Evolutionary conservation across 2,888 invertebrate species (phyloP).

Genomic region (Mantis religiosa): DNA sequence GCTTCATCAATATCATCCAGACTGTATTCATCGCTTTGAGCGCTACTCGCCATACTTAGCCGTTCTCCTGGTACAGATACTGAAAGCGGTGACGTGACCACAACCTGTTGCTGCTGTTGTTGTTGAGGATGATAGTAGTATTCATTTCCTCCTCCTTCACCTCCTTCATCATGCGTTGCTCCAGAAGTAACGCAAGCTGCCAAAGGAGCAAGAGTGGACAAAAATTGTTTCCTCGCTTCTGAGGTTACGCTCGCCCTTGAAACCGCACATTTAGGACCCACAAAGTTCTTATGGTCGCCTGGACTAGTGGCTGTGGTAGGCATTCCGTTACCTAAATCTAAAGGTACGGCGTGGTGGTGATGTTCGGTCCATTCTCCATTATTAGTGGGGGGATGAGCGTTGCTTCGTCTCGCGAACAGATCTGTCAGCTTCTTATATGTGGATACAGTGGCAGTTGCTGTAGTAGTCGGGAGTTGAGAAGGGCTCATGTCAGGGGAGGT

Average conservation of each 20-base stretch:
- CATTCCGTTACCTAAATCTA: constrained; percentile 53
- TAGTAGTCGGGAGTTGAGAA: constrained; percentile 38
- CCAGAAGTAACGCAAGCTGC: constrained; percentile 67
- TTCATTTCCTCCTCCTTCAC: constrained; percentile 46
- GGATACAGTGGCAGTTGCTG: constrained; percentile 57
- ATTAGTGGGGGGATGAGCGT: constrained; percentile 35
- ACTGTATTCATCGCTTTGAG: constrained; percentile 58
- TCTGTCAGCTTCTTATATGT: constrained; percentile 62
- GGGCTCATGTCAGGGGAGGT: constrained; percentile 24
- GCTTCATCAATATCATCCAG: constrained; percentile 61
- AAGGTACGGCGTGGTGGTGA: constrained; percentile 39
- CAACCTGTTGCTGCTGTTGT: constrained; percentile 37
- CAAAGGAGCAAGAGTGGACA: constrained; percentile 72
- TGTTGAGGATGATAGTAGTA: constrained; percentile 42
- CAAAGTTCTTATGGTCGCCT: constrained; percentile 18
- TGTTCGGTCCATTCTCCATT: background rate
- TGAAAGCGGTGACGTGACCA: background rate
- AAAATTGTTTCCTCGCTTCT: constrained; percentile 71
- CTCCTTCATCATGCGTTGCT: constrained; percentile 37
- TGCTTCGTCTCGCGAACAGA: constrained; percentile 52
- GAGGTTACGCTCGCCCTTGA: constrained; percentile 45
- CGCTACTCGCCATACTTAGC: constrained; percentile 34
- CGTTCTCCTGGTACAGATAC: constrained; percentile 17
- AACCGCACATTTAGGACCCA: constrained; percentile 39
- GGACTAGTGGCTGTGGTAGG: constrained; percentile 7